Base-by-base conservation (phyloP, 2,888 invertebrate genomes). In the Cancer borealis region DNA sequence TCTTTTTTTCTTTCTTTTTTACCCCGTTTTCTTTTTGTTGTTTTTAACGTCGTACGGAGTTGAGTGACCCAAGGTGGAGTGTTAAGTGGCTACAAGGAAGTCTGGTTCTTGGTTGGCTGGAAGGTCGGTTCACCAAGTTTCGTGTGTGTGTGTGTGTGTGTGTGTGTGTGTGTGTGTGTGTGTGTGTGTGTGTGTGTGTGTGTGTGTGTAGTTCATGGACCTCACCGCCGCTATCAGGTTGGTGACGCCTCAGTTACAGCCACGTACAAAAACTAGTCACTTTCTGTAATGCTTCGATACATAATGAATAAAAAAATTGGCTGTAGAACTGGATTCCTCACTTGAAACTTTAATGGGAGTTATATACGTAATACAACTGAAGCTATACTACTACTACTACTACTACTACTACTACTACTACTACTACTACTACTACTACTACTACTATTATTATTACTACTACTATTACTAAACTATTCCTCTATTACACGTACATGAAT, bases 341-440 rank as follows among this genome's bases (percentile, higher is more conserved):
- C 26, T 60, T 60, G 21, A 4, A 60, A 3, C 21, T 12, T n/a
- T n/a, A 66, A 26, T 73, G 73, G 26, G 8, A n/a, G 3, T 14
- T 73, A 6, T 8, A n/a, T 26, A 73, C n/a, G n/a, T 73, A 73
- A 26, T 66, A 66, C 60, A 66, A 4, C 4, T 12, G 14, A 3
- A 12, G 12, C 60, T 66, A 66, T 66, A 66, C 60, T 66, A 66
- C 60, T 66, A 66, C 60, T 66, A 66, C 60, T 66, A 66, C 60
- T 66, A 66, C 60, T 66, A 66, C 60, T 60, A 60, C 60, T 60
- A 60, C 60, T 60, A 60, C 60, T 60, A 60, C 60, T 60, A 60
- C 60, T 60, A 60, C 60, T 60, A 60, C 60, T 60, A 17, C 60
- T 60, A 5, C 60, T 60, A 5, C 60, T 60, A 5, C 60, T 60